These are phyloP conservation scores for Eucidaris tribuloides DNA, from an alignment of 35 echinoderm and acorn worm species.

Conservation along the genomic window DNA sequence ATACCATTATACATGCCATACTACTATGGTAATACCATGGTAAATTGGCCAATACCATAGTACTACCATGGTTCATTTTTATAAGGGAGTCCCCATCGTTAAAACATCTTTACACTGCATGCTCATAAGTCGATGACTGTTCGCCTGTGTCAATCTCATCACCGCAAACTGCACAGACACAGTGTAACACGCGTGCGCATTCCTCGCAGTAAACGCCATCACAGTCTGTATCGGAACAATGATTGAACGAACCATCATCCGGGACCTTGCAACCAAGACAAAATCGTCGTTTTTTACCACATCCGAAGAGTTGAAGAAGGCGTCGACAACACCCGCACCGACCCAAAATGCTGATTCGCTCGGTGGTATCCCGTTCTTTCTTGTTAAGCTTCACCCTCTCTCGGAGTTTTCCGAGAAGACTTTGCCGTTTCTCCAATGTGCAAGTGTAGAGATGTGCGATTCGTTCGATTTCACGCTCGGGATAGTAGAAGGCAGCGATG, in stretches of 20 bases:
- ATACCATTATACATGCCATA: too few species aligned
- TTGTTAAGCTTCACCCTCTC: constrained; percentile 40
- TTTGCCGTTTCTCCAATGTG: constrained; percentile 63
- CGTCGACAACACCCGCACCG: too few species aligned
- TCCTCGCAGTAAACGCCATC: constrained; percentile 65
- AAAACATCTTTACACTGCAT: too few species aligned
- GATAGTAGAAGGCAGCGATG: constrained; percentile 83
- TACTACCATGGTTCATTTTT: too few species aligned
- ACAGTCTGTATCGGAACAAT: constrained; percentile 49
- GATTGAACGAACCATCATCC: constrained; percentile 45
- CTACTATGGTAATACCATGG: too few species aligned
- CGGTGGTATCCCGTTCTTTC: constrained; percentile 54
- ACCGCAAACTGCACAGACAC: constrained; percentile 34
- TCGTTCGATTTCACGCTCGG: constrained; percentile 68
- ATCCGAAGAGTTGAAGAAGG: too few species aligned
- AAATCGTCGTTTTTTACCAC: too few species aligned
- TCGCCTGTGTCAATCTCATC: constrained; percentile 22
- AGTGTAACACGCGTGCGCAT: constrained; percentile 36
- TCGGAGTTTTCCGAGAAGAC: constrained; percentile 34
- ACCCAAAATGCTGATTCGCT: constrained; percentile 42
- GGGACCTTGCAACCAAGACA: constrained; percentile 56
- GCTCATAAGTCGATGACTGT: too few species aligned
- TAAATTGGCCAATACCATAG: too few species aligned
- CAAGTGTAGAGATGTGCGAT: constrained; percentile 72
- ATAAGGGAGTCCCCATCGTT: too few species aligned